A percentile compares a stretch with the other conserved stretches of the same genome.
These are phyloP conservation scores for Scopus umbretta DNA, from an alignment of 2,113 vertebrate genomes.

Conservation along the genomic window DNA sequence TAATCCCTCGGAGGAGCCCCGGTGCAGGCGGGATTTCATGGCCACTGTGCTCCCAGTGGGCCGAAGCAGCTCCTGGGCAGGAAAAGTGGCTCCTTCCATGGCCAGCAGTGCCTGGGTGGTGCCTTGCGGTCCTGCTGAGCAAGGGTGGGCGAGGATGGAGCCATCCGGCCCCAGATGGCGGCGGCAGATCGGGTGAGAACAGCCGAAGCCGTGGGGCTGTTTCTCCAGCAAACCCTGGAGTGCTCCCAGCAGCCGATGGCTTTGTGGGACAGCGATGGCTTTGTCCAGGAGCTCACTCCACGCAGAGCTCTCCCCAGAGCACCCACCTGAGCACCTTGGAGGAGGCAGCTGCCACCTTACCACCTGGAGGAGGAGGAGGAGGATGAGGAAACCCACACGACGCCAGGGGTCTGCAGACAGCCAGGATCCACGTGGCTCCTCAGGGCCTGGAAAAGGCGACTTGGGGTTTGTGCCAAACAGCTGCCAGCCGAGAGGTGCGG, in stretches of 20 bases:
- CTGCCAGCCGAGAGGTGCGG: neutral
- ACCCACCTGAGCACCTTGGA: neutral
- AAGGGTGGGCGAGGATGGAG: accelerated
- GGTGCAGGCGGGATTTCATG: neutral
- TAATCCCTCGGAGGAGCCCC: neutral
- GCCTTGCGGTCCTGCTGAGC: neutral
- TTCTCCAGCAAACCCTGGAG: neutral
- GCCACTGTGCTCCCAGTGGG: neutral
- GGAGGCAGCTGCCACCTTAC: neutral
- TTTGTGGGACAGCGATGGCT: neutral
- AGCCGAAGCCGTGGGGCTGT: accelerated
- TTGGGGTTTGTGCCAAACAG: accelerated
- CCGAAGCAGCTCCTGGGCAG: neutral
- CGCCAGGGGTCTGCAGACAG: accelerated
- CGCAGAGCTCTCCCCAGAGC: neutral
- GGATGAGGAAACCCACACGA: accelerated
- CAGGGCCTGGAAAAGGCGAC: neutral
- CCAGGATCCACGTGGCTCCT: too few relatives aligned
- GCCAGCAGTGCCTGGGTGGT: too few relatives aligned
- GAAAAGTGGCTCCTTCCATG: neutral
- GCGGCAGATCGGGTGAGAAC: neutral
- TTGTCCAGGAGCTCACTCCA: accelerated
- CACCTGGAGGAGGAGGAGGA: neutral
- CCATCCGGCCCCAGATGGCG: too few relatives aligned
- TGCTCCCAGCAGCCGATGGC: neutral